Conservation (phyloP, 2,797 vertebrate species). For the Sparidentex hasta region DNA sequence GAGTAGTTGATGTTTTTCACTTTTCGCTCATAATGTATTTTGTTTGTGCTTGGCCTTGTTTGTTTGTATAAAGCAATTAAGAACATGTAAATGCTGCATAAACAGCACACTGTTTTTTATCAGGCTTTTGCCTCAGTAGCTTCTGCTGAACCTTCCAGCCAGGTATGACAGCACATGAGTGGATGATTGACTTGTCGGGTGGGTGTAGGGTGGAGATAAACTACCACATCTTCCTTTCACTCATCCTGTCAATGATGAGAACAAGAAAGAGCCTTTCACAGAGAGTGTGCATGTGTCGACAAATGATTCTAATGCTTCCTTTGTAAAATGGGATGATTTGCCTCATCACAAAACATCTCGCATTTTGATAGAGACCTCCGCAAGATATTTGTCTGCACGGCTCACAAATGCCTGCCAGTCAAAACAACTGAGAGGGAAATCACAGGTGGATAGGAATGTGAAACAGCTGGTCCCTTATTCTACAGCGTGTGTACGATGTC, state of each 20-base stretch:
- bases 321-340: conserved; percentile 68
- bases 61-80: conserved; percentile 24
- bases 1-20: neutral
- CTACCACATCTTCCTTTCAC: conserved; percentile 69
- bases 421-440: conserved; percentile 56
- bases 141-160: conserved; percentile 58
- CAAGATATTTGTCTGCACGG: conserved; percentile 50
- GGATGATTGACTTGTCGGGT: conserved; percentile 74
- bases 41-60: conserved; percentile 14
- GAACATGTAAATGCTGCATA: conserved; percentile 14
- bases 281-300: conserved; percentile 59
- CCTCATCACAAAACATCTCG: conserved; percentile 63
- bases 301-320: conserved; percentile 63
- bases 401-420: conserved; percentile 74
- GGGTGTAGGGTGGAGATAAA: conserved; percentile 72
- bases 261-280: conserved; percentile 63
- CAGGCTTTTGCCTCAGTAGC: conserved; percentile 57
- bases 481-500: conserved; percentile 21
- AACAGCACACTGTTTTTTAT: conserved; percentile 40
- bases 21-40: conserved; percentile 15
- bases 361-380: conserved; percentile 62
- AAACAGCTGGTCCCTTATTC: conserved; percentile 58
- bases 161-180: conserved; percentile 57
- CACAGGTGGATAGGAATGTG: conserved; percentile 55
- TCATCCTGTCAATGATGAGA: conserved; percentile 71